Percentiles rank a stretch among this genome's conserved stretches.
These are phyloP conservation scores for Gryllus longicercus DNA, from an alignment of 2,888 invertebrate species.

Conservation along the genomic window DNA sequence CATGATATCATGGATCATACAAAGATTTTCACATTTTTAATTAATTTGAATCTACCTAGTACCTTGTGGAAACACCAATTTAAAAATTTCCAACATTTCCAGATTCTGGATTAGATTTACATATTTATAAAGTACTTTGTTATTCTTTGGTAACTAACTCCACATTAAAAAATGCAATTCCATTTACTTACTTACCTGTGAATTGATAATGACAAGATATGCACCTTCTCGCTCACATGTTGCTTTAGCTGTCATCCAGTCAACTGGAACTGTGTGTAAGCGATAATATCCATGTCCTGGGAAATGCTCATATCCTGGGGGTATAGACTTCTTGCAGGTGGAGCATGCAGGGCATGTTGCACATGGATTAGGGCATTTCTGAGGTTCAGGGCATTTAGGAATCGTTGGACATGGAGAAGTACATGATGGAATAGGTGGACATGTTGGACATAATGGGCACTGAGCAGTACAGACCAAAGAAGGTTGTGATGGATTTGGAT, in stretches of 20 bases:
- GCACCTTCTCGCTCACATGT: conserved; percentile 6
- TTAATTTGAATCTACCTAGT: too few species aligned
- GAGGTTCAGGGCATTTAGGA: neutral
- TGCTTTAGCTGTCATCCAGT: neutral
- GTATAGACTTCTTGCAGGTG: neutral
- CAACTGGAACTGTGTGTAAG: neutral
- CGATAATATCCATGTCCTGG: neutral
- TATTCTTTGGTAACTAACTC: too few species aligned
- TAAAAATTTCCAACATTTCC: too few species aligned
- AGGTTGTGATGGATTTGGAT: too few species aligned
- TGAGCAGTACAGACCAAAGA: neutral
- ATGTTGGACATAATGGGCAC: neutral
- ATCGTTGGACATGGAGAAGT: neutral
- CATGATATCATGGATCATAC: too few species aligned
- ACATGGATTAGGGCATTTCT: neutral
- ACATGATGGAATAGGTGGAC: neutral
- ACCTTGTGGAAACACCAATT: too few species aligned
- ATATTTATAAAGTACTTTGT: too few species aligned
- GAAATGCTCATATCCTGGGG: neutral
- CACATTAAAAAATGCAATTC: too few species aligned
- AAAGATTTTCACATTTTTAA: too few species aligned
- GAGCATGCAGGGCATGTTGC: neutral
- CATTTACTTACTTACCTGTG: neutral
- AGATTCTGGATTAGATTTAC: too few species aligned
- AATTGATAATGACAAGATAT: neutral